Conservation (phyloP, 1,140 invertebrate genomes). For the Neodiprion lecontei region DNA sequence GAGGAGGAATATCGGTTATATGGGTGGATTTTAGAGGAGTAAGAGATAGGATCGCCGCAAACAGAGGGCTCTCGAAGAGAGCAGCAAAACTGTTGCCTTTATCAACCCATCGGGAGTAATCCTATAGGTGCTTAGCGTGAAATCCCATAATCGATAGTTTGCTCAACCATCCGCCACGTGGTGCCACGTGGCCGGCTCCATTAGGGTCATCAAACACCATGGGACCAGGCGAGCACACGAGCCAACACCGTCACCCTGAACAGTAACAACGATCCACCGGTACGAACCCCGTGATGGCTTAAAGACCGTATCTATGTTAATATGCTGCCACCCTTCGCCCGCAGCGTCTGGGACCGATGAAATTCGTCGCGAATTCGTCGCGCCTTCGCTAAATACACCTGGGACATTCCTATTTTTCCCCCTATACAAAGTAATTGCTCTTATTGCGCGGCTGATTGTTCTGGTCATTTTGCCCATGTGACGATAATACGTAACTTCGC, state of each 20-base stretch:
- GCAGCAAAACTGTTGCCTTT: slow-evolving; percentile 60
- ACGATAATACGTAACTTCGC: no score
- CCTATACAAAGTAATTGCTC: not conserved
- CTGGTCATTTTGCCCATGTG: no score
- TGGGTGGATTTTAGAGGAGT: not conserved
- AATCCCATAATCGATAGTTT: slow-evolving; percentile 63
- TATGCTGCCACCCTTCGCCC: slow-evolving; percentile 49
- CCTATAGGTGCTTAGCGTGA: slow-evolving; percentile 61
- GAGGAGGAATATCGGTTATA: no score
- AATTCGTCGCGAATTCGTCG: slow-evolving; percentile 47
- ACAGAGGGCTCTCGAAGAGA: slow-evolving; percentile 44
- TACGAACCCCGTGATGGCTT: slow-evolving; percentile 2
- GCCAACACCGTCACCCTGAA: slow-evolving; percentile 4
- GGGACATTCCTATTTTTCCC: slow-evolving; percentile 14
- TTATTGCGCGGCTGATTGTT: no score
- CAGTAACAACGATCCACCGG: not conserved
- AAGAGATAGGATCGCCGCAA: not conserved
- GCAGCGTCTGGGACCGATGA: not conserved
- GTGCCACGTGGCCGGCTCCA: slow-evolving; percentile 56
- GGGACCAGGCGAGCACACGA: slow-evolving; percentile 11
- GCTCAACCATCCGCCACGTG: slow-evolving; percentile 59
- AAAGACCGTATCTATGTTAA: slow-evolving; percentile 52
- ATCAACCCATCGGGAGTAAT: slow-evolving; percentile 56
- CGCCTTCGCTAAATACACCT: slow-evolving; percentile 45
- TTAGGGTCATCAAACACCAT: slow-evolving; percentile 36